Conservation (phyloP, 2,888 invertebrate genomes). For the Amiota mariae region DNA sequence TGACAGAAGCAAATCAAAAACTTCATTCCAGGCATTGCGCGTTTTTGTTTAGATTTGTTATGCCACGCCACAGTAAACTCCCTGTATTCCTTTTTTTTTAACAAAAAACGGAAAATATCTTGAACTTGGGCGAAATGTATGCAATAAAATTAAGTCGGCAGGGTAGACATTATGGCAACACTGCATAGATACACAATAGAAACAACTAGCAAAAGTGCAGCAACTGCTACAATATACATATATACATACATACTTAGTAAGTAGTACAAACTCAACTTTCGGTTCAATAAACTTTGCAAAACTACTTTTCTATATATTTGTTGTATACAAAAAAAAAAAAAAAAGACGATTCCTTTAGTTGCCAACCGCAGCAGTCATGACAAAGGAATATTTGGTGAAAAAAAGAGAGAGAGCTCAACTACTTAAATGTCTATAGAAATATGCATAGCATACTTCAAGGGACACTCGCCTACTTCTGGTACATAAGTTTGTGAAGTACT, state of each 20-base stretch:
- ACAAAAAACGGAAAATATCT: not conserved
- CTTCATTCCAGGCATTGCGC: not conserved
- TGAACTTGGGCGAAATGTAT: constrained; percentile 5
- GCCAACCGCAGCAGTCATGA: not conserved
- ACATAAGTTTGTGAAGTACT: too few relatives aligned
- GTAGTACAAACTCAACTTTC: constrained; percentile 20
- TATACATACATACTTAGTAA: too few relatives aligned
- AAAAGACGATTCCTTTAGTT: not conserved
- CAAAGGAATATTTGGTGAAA: not conserved
- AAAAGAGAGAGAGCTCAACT: not conserved
- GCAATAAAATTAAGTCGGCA: too few relatives aligned
- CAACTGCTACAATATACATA: too few relatives aligned
- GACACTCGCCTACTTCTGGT: too few relatives aligned
- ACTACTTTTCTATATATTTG: not conserved
- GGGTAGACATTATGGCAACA: too few relatives aligned
- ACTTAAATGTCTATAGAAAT: too few relatives aligned
- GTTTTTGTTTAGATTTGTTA: not conserved
- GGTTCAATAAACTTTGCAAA: constrained; percentile 29
- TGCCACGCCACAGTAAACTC: not conserved
- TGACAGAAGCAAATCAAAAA: constrained; percentile 20
- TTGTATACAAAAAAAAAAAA: too few relatives aligned
- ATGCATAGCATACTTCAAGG: too few relatives aligned
- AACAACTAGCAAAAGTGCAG: too few relatives aligned
- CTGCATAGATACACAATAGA: too few relatives aligned
- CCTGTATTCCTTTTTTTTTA: not conserved